phyloP scores from a whole-genome alignment of 2,888 invertebrate species.

The Lasiommata megera region DNA sequence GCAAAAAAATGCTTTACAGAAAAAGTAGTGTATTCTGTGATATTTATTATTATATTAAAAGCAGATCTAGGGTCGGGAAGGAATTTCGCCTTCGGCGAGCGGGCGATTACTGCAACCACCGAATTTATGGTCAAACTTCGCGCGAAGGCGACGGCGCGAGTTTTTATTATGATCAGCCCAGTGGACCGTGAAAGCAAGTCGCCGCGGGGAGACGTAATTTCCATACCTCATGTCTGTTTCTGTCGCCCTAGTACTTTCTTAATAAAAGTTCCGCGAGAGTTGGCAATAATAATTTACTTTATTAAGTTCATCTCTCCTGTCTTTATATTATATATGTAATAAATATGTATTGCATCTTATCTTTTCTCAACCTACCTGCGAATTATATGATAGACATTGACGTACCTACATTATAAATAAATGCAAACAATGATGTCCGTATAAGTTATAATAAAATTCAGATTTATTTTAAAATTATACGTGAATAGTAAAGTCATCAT shows the following conservation, averaged over 20 bases:
- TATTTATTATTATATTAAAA: conserved; percentile 80
- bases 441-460: no score
- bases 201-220: conserved; percentile 75
- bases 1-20: conserved; percentile 58
- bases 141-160: conserved; percentile 77
- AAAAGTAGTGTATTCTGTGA: conserved; percentile 72
- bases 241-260: conserved; percentile 75
- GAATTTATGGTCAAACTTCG: conserved; percentile 82
- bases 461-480: no score
- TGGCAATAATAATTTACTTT: conserved; percentile 15
- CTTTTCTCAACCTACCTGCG: no score
- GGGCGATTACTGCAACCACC: conserved; percentile 69
- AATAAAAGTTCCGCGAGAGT: conserved; percentile 60
- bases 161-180: conserved; percentile 82
- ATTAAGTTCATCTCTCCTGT: background rate
- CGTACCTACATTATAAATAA: no score
- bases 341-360: no score
- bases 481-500: no score
- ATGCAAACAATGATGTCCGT: no score
- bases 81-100: conserved; percentile 65
- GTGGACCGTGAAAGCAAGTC: conserved; percentile 82
- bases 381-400: no score
- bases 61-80: conserved; percentile 61
- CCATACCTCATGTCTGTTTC: conserved; percentile 78
- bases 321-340: background rate